Evolutionary conservation across 2,888 invertebrate species (phyloP).

Genomic region (Tromatobia lineatoria): DNA sequence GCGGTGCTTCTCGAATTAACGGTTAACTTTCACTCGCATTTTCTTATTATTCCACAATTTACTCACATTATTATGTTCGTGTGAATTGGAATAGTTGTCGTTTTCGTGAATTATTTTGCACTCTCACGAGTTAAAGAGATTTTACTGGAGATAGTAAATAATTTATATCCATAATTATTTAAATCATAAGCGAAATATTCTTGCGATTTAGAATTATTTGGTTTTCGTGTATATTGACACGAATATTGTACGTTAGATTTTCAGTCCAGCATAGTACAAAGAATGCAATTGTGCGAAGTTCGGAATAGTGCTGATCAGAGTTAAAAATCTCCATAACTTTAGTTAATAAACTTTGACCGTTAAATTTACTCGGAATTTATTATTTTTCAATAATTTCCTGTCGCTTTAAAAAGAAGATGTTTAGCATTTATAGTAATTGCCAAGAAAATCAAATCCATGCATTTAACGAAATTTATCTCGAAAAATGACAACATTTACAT

Average conservation of each 20-base stretch:
- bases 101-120: background rate
- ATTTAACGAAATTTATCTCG: no score
- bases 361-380: background rate
- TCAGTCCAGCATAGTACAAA: slow-evolving; percentile 66
- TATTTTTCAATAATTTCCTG: no score
- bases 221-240: slow-evolving; percentile 18
- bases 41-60: background rate
- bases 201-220: slow-evolving; percentile 31
- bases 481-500: no score
- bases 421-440: no score
- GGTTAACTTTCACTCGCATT: no score
- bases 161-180: slow-evolving; percentile 23
- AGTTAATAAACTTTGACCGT: slow-evolving; percentile 11
- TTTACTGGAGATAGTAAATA: slow-evolving; percentile 9
- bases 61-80: no score
- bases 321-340: background rate
- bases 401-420: no score
- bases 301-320: slow-evolving; percentile 13
- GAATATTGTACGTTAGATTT: slow-evolving; percentile 27
- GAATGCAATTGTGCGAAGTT: slow-evolving; percentile 48
- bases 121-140: background rate
- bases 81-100: background rate
- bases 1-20: slow-evolving; percentile 9
- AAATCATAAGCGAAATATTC: slow-evolving; percentile 35
- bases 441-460: no score